Percentiles rank a stretch among this genome's conserved stretches.
These are phyloP conservation scores for Acrocyrtus sp. DNA, from an alignment of 2,888 invertebrate species.

Conservation along the genomic window DNA sequence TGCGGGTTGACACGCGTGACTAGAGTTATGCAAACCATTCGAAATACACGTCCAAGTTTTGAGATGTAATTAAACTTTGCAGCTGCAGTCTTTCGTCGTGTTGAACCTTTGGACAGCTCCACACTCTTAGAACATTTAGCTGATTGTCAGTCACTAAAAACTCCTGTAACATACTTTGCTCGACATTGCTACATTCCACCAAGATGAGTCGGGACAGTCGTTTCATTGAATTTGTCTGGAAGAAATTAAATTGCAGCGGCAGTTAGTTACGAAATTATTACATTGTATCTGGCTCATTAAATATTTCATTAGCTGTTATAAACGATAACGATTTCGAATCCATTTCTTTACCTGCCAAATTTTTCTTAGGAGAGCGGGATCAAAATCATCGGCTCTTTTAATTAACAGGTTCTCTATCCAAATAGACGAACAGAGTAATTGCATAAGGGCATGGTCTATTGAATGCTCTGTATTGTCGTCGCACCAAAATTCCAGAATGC, in stretches of 20 bases:
- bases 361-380: conserved; percentile 62
- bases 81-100: conserved; percentile 58
- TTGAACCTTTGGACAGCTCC: conserved; percentile 65
- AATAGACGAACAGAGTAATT: conserved; percentile 63
- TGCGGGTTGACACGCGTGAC: too few relatives aligned
- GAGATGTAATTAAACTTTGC: conserved; percentile 58
- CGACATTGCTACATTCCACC: conserved; percentile 64
- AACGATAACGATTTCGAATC: not conserved
- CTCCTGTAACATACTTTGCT: conserved; percentile 60
- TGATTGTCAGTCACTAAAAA: conserved; percentile 64
- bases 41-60: conserved; percentile 65
- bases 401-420: conserved; percentile 65
- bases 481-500: conserved; percentile 64
- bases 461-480: conserved; percentile 62
- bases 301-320: too few relatives aligned
- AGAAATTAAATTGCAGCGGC: too few relatives aligned
- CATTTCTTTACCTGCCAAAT: conserved; percentile 65
- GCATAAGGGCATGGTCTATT: conserved; percentile 61
- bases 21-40: conserved; percentile 64
- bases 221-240: conserved; percentile 65
- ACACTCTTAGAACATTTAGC: conserved; percentile 64
- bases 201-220: conserved; percentile 64
- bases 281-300: too few relatives aligned
- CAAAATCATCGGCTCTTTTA: conserved; percentile 64
- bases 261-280: too few relatives aligned